phyloP scores from a whole-genome alignment of 2,888 invertebrate species.

The Glomeris marginata region DNA sequence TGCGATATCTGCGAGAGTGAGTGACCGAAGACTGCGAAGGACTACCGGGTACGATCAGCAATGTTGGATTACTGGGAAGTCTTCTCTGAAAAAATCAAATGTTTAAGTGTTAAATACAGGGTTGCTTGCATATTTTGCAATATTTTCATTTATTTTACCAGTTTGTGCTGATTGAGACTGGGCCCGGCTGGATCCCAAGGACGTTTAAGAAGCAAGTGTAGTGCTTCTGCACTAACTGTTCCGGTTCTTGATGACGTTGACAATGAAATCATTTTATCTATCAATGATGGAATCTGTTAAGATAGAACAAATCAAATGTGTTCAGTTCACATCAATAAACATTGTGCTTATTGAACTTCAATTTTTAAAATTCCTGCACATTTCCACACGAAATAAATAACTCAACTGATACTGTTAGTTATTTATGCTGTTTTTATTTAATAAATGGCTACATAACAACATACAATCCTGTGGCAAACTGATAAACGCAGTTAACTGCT shows the following conservation, averaged over 20 bases:
- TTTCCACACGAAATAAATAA: no score
- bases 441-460: background rate
- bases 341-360: no score
- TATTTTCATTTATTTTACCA: constrained; percentile 30
- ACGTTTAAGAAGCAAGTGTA: constrained; percentile 47
- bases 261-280: constrained; percentile 51
- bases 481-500: no score
- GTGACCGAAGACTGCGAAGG: constrained; percentile 22
- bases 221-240: constrained; percentile 41
- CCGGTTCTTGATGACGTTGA: constrained; percentile 17
- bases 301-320: no score
- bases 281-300: constrained; percentile 45
- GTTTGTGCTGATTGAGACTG: constrained; percentile 43
- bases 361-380: no score
- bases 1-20: constrained; percentile 41
- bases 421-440: no score
- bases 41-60: constrained; percentile 29
- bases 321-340: background rate
- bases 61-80: constrained; percentile 39
- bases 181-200: constrained; percentile 58
- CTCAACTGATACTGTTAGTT: no score
- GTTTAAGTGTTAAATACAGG: constrained; percentile 2
- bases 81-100: constrained; percentile 36
- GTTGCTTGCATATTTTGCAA: background rate
- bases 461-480: background rate